Percentiles rank a stretch among this genome's conserved stretches.
phyloP scores from a whole-genome alignment of 2,888 invertebrate species.

The Tribolium freemani region DNA sequence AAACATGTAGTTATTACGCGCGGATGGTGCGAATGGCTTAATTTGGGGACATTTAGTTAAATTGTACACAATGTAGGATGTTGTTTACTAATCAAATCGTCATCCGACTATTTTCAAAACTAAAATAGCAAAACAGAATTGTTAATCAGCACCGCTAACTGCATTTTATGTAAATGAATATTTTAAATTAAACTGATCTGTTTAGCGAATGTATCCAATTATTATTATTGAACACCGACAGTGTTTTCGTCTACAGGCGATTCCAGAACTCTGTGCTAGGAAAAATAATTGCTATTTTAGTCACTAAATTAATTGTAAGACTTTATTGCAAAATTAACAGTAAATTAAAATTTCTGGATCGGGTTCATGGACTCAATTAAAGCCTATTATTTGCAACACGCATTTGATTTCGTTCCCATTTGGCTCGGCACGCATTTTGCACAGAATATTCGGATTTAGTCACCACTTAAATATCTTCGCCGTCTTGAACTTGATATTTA shows the following conservation, averaged over 20 bases:
- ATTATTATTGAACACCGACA: no score
- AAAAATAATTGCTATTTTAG: no score
- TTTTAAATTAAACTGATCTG: background rate
- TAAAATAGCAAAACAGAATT: slow-evolving; percentile 1
- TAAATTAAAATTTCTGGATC: background rate
- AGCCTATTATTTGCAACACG: background rate
- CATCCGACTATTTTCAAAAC: background rate
- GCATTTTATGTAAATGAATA: background rate
- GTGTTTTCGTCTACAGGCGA: no score
- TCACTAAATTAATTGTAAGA: no score
- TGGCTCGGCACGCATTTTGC: background rate
- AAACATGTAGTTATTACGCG: background rate
- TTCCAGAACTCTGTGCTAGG: no score
- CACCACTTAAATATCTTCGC: background rate
- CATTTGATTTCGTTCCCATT: background rate
- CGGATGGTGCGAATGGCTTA: background rate
- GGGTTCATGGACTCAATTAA: background rate
- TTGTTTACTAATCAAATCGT: background rate
- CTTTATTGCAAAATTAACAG: background rate
- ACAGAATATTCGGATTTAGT: background rate
- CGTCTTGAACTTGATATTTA: background rate
- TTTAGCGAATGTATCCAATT: background rate
- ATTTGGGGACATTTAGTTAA: background rate
- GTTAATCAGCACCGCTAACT: background rate
- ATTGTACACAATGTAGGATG: background rate